Percentiles rank a stretch among this genome's conserved stretches.
Conservation (phyloP, 37 sponge, comb jelly and placozoan species). For the Dysidea cf. avara region DNA sequence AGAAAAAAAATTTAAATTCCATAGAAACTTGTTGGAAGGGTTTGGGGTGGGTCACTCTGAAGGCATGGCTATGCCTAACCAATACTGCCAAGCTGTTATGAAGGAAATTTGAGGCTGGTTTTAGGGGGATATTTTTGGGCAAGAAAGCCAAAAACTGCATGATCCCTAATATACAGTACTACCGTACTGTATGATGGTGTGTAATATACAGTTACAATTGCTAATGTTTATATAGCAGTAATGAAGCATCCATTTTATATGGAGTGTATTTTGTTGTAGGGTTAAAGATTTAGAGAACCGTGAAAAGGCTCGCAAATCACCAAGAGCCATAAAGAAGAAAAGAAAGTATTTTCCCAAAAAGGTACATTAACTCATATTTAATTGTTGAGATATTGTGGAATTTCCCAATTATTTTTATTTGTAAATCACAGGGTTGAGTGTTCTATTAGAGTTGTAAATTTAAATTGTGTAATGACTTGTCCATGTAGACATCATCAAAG, state of each 20-base stretch:
- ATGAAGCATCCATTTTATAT: background rate
- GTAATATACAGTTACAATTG: too few relatives aligned
- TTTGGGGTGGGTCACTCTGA: too few relatives aligned
- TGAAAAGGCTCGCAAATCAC: slow-evolving; percentile 28
- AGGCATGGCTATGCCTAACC: too few relatives aligned
- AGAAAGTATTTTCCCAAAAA: slow-evolving; percentile 60
- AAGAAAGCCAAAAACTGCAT: background rate
- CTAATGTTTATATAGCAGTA: too few relatives aligned
- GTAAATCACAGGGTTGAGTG: too few relatives aligned
- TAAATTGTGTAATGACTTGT: too few relatives aligned
- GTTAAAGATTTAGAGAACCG: slow-evolving; percentile 77
- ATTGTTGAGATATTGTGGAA: background rate
- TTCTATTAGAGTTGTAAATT: too few relatives aligned
- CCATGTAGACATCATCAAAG: slow-evolving; percentile 43
- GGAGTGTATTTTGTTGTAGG: slow-evolving; percentile 16
- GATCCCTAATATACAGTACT: background rate
- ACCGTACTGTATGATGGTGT: background rate
- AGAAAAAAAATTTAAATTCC: too few relatives aligned
- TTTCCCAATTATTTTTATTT: background rate
- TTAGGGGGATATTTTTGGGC: background rate
- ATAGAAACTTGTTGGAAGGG: too few relatives aligned
- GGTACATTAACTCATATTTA: slow-evolving; percentile 14
- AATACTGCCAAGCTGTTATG: too few relatives aligned
- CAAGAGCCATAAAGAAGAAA: slow-evolving; percentile 57
- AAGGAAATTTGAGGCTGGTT: too few relatives aligned